These are phyloP conservation scores for Arctopsyche grandis DNA, from an alignment of 1,140 invertebrate species.

Conservation along the genomic window DNA sequence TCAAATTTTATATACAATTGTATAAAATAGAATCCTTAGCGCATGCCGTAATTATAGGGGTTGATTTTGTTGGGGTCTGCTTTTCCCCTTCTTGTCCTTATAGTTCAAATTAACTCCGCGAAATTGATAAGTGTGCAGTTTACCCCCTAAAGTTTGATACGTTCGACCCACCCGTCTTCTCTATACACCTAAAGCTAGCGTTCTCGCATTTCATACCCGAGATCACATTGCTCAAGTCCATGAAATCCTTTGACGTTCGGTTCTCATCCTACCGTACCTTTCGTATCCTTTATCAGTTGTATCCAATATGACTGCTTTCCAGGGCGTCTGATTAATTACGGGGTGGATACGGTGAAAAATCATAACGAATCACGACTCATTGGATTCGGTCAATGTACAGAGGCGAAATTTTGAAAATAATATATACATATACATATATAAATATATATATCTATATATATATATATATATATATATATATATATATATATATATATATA, in stretches of 20 bases:
- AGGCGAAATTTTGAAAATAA: background rate
- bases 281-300: background rate
- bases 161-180: background rate
- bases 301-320: conserved; percentile 11
- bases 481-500: too few species aligned
- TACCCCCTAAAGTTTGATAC: conserved; percentile 13
- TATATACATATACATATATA: too few species aligned
- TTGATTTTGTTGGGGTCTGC: background rate
- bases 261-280: background rate
- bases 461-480: too few species aligned
- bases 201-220: conserved; percentile 26
- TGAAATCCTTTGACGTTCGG: conserved; percentile 31
- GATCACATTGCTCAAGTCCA: conserved; percentile 25
- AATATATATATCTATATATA: too few species aligned
- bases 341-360: conserved; percentile 7
- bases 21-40: too few species aligned
- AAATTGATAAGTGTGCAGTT: conserved; percentile 18
- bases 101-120: conserved; percentile 25
- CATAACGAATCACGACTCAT: background rate
- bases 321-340: conserved; percentile 17
- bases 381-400: too few species aligned
- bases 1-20: too few species aligned
- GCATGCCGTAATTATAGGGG: too few species aligned
- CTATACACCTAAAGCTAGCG: background rate
- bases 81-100: background rate